Base-by-base conservation (phyloP, 2,113 vertebrate genomes). In the Plecotus auritus region DNA sequence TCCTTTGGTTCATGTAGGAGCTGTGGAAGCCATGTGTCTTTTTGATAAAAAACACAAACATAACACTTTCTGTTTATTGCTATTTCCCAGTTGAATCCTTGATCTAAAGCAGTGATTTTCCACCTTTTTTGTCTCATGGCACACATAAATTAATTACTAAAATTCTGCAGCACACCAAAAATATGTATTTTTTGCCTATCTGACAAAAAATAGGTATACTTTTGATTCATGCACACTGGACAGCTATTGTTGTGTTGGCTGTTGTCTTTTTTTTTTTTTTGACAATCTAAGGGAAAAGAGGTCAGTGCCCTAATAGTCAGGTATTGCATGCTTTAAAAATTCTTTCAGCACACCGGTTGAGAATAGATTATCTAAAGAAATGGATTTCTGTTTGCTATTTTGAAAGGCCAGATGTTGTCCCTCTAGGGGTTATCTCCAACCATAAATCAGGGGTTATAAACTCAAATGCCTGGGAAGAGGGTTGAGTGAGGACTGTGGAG, bases 61-160 rank as follows among this genome's bases (percentile, higher is more conserved):
- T 6, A 72, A 67, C 14, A 84, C 74, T 93, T 74, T 64, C 49
- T 88, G 32, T 86, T 94, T 85, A 61, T 88, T 93, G 76, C 51
- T 54, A 59, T 93, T 96, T 89, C 32, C 45, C 66, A n/a, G 37
- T 90, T 88, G 49, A 88, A 28, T 78, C 56, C 64, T 92, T 74
- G 74, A 69, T 70, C 35, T 91, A 51, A 85, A 90, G 85, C 28
- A 76, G 45, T 18, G 42, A 32, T 49, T 76, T 76, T 76, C 73
- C 30, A 76, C 45, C 45, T 47, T 74, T 74, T 76, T 32, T 45
- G 18, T 49, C 16, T 76, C 45, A 49, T 49, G 45, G 42, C 45
- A 49, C 45, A 20, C 73, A 47, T 74, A 32, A 76, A 49, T 14
- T 76, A 32, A 32, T 49, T 32, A 47, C 72, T 49, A 49, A 76